Conservation (phyloP, 1,140 invertebrate genomes). For the Venturia canescens region DNA sequence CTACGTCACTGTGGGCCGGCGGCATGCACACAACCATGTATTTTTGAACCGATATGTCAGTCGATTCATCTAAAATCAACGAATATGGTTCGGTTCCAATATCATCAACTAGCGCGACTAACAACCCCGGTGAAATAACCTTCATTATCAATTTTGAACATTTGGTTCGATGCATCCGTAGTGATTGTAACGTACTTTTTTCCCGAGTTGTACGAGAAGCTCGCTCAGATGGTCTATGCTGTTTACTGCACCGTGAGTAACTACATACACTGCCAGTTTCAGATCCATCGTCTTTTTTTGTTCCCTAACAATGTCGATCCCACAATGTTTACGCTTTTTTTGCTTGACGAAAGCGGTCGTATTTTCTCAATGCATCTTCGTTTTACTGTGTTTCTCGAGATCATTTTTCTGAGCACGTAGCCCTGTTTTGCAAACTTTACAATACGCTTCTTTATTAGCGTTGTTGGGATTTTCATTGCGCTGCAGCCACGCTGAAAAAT, state of each 20-base stretch:
- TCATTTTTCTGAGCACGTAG: constrained; percentile 42
- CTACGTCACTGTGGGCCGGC: too few relatives aligned
- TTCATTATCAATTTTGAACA: constrained; percentile 60
- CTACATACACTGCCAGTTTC: constrained; percentile 38
- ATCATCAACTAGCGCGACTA: constrained; percentile 51
- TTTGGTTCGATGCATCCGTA: constrained; percentile 63
- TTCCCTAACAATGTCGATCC: constrained; percentile 11
- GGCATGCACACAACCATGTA: constrained; percentile 55
- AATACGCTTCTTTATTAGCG: constrained; percentile 34
- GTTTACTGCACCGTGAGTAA: constrained; percentile 28
- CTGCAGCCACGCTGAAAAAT: constrained; percentile 40
- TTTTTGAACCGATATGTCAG: constrained; percentile 53
- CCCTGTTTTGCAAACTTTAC: constrained; percentile 29
- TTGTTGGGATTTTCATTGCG: constrained; percentile 4
- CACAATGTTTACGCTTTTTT: not conserved
- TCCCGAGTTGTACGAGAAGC: constrained; percentile 31
- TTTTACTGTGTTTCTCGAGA: constrained; percentile 37
- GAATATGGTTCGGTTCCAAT: constrained; percentile 50
- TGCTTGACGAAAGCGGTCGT: constrained; percentile 30
- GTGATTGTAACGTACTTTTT: constrained; percentile 17
- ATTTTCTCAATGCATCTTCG: constrained; percentile 30
- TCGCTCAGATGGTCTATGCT: constrained; percentile 42
- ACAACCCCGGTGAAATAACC: constrained; percentile 52
- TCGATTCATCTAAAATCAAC: constrained; percentile 57
- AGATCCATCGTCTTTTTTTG: constrained; percentile 35